phyloP scores from a whole-genome alignment of 53 echinoderm and acorn worm species.

The Temnopleurus reevesii region DNA sequence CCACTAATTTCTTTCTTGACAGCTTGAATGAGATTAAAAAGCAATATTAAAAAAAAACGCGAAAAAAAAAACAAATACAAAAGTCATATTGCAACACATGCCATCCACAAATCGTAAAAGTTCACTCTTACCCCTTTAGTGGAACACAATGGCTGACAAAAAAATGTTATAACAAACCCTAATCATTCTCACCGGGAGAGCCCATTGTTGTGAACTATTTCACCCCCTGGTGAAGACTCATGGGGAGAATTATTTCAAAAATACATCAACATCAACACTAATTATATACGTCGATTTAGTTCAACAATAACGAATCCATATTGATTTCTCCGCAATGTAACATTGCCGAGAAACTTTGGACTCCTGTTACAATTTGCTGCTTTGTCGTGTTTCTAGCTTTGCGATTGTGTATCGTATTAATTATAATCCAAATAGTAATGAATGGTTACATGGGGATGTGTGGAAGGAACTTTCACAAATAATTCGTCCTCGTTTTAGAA shows the following conservation, averaged over 20 bases:
- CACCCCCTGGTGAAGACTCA: background rate
- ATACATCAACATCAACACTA: background rate
- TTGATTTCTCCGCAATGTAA: background rate
- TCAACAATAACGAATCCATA: background rate
- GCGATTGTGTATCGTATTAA: too few relatives aligned
- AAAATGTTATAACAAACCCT: background rate
- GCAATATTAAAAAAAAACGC: background rate
- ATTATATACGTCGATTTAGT: background rate
- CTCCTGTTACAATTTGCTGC: too few relatives aligned
- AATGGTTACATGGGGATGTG: background rate
- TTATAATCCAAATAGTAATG: too few relatives aligned
- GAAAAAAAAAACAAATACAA: background rate
- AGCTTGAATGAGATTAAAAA: too few relatives aligned
- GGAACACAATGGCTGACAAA: background rate
- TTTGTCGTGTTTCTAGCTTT: too few relatives aligned
- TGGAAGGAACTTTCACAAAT: background rate
- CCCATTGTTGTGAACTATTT: constrained; percentile 19
- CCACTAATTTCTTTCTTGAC: too few relatives aligned
- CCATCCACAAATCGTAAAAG: background rate
- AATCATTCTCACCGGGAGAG: constrained; percentile 15
- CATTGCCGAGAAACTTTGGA: too few relatives aligned
- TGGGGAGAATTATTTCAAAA: background rate
- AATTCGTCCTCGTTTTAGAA: background rate
- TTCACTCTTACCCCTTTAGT: background rate
- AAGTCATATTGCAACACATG: too few relatives aligned